Evolutionary conservation across 2,113 vertebrate genomes (phyloP).

Genomic region (Saccopteryx bilineata): DNA sequence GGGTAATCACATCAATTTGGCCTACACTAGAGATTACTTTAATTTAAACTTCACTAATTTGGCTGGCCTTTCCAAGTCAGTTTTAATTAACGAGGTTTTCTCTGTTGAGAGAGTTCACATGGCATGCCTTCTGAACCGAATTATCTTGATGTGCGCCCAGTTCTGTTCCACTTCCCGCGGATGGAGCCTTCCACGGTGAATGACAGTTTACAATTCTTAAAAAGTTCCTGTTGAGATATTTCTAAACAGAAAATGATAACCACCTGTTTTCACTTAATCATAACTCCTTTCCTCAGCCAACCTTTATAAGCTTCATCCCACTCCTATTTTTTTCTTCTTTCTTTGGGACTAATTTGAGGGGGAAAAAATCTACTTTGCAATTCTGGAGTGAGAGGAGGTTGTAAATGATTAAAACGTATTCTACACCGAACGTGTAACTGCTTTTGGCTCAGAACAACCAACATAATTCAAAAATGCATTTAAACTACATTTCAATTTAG

Average conservation of each 20-base stretch:
- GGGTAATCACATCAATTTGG: slow-evolving; percentile 61
- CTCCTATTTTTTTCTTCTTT: slow-evolving; percentile 28
- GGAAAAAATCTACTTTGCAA: slow-evolving; percentile 26
- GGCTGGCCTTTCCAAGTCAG: slow-evolving; percentile 58
- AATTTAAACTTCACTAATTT: slow-evolving; percentile 70
- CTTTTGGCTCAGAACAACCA: slow-evolving; percentile 73
- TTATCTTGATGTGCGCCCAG: not conserved
- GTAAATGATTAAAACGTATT: slow-evolving; percentile 72
- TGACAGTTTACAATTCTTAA: slow-evolving; percentile 32
- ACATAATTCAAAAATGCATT: slow-evolving; percentile 68
- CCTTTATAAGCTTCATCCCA: slow-evolving; percentile 33
- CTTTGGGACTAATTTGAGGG: slow-evolving; percentile 54
- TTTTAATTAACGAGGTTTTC: slow-evolving; percentile 66
- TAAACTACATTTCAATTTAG: slow-evolving; percentile 61
- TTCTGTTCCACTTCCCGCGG: slow-evolving; percentile 4
- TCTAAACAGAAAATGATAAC: slow-evolving; percentile 49
- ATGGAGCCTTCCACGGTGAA: slow-evolving; percentile 13
- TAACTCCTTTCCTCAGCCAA: slow-evolving; percentile 63
- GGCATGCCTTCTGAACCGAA: slow-evolving; percentile 27
- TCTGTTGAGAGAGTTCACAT: slow-evolving; percentile 58
- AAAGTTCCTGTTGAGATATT: slow-evolving; percentile 42
- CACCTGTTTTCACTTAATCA: slow-evolving; percentile 65
- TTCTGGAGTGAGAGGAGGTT: slow-evolving; percentile 57
- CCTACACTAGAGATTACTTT: slow-evolving; percentile 55
- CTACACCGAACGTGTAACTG: slow-evolving; percentile 56